Evolutionary conservation across 1,140 invertebrate species (phyloP).

Genomic region (Lucilia sericata): DNA sequence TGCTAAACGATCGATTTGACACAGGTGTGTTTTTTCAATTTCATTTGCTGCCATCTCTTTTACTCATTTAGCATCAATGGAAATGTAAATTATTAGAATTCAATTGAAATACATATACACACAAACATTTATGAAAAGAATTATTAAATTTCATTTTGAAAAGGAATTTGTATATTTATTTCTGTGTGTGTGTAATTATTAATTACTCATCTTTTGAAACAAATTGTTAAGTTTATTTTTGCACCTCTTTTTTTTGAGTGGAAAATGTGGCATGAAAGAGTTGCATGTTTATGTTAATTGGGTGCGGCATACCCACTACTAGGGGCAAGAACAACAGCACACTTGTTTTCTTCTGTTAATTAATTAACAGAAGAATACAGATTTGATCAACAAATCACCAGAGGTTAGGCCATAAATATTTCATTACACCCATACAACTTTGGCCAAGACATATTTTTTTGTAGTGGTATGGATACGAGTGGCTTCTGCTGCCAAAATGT

Average conservation of each 20-base stretch:
- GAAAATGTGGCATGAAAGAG: neutral
- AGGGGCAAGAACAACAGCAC: neutral
- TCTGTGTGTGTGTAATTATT: neutral
- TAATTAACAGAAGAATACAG: neutral
- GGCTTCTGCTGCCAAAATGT: neutral
- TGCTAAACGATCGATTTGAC: constrained; percentile 46
- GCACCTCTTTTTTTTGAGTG: neutral
- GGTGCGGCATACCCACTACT: neutral
- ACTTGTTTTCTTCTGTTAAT: constrained; percentile 19
- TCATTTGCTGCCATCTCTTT: neutral
- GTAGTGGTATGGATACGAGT: neutral
- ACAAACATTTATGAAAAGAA: neutral
- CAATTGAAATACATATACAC: neutral
- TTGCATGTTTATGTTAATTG: neutral
- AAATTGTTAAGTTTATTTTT: constrained; percentile 2
- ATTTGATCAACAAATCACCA: neutral
- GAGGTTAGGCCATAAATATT: constrained; percentile 14
- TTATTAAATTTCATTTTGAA: neutral
- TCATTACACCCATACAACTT: neutral
- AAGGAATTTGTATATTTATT: neutral
- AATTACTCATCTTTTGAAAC: constrained; percentile 12
- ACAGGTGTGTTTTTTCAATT: constrained; percentile 41
- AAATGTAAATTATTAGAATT: constrained; percentile 2
- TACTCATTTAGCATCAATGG: neutral
- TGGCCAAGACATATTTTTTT: neutral